Evolutionary conservation across 2,888 invertebrate species (phyloP).

Genomic region (Mesorhabditis spiculigera): DNA sequence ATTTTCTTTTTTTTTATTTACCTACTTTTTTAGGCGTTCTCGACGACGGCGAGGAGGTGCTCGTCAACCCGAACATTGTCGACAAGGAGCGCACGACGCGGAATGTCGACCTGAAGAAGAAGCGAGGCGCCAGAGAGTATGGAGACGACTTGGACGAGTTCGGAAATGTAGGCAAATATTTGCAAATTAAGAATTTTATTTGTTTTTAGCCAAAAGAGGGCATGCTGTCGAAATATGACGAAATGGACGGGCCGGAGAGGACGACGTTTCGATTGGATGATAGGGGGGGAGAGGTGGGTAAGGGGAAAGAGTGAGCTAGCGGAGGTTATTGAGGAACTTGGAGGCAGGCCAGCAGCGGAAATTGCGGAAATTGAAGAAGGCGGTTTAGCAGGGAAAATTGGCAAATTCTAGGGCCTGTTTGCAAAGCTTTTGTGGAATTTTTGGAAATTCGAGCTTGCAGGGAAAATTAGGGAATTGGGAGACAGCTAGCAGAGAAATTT

Average conservation of each 20-base stretch:
- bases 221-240: conserved; percentile 87
- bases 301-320: too few relatives aligned
- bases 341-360: too few relatives aligned
- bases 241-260: conserved; percentile 70
- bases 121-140: conserved; percentile 74
- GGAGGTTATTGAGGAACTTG: too few relatives aligned
- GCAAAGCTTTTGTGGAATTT: too few relatives aligned
- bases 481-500: too few relatives aligned
- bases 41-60: conserved; percentile 78
- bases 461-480: too few relatives aligned
- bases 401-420: too few relatives aligned
- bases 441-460: too few relatives aligned
- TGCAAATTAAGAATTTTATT: not conserved
- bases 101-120: conserved; percentile 79
- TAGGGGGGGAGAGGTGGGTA: conserved; percentile 41
- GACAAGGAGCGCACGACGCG: conserved; percentile 61
- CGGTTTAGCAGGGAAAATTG: too few relatives aligned
- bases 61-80: conserved; percentile 70
- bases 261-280: conserved; percentile 46
- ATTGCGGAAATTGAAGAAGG: too few relatives aligned
- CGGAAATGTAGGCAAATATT: conserved; percentile 60
- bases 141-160: conserved; percentile 64
- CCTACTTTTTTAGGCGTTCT: conserved; percentile 66
- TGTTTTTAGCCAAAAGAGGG: conserved; percentile 24
- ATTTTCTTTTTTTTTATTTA: not conserved